These are phyloP conservation scores for Habropoda laboriosa DNA, from an alignment of 1,140 invertebrate genomes.

Conservation along the genomic window DNA sequence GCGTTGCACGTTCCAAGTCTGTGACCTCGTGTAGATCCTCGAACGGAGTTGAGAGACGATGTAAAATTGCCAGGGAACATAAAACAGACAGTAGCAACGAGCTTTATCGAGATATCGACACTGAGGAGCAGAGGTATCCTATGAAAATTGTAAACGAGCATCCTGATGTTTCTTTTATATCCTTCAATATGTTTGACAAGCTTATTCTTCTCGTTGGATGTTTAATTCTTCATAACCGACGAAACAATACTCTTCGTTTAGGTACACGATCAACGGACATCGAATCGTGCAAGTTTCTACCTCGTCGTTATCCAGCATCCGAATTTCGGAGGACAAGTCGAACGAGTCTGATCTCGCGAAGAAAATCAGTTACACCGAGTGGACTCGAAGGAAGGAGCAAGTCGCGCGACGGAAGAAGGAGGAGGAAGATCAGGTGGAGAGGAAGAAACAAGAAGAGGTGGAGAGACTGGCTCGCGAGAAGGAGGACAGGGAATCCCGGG, in stretches of 20 bases:
- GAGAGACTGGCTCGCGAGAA: conserved; percentile 59
- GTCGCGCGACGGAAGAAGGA: conserved; percentile 56
- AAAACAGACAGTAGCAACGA: neutral
- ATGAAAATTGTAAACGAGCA: neutral
- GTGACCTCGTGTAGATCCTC: conserved; percentile 1
- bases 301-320: conserved; percentile 51
- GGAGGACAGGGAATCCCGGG: conserved; percentile 62
- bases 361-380: conserved; percentile 69
- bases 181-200: no score
- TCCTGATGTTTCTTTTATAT: neutral
- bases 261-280: conserved; percentile 54
- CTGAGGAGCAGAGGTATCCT: conserved; percentile 22
- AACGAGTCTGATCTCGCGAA: conserved; percentile 11
- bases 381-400: conserved; percentile 69
- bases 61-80: conserved; percentile 49
- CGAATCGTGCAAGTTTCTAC: conserved; percentile 62
- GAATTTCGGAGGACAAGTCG: conserved; percentile 12
- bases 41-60: conserved; percentile 52
- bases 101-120: neutral
- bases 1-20: conserved; percentile 25
- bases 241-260: neutral
- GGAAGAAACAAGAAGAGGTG: conserved; percentile 54
- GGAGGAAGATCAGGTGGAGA: conserved; percentile 45
- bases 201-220: neutral
- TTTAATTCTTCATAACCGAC: neutral